These are phyloP conservation scores for Drosophila neoperkinsi DNA, from an alignment of 2,888 invertebrate species.

Conservation along the genomic window DNA sequence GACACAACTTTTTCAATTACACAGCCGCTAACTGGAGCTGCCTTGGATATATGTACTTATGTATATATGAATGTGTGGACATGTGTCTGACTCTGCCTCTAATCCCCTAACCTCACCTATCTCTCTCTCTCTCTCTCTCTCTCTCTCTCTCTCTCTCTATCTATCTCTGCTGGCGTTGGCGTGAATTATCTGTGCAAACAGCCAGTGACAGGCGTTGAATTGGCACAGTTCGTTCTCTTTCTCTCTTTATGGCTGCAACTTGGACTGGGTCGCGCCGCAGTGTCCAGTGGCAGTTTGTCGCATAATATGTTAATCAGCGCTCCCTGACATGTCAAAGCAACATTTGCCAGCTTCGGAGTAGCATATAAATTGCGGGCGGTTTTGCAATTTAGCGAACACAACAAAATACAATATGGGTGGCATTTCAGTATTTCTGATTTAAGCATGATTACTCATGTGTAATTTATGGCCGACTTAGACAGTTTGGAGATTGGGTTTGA, in stretches of 20 bases:
- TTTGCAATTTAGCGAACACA: constrained; percentile 25
- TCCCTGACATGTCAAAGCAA: constrained; percentile 64
- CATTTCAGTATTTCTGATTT: constrained; percentile 15
- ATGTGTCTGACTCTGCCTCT: constrained; percentile 16
- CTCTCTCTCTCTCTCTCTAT: neutral
- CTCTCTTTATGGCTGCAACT: neutral
- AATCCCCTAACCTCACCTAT: constrained; percentile 12
- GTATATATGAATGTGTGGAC: neutral
- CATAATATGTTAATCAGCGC: constrained; percentile 79
- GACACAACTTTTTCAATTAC: constrained; percentile 75
- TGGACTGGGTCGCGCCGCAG: neutral
- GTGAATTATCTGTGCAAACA: constrained; percentile 80
- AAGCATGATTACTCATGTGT: constrained; percentile 1
- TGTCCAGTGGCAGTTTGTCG: constrained; percentile 79
- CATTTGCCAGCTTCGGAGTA: constrained; percentile 33
- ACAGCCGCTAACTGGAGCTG: constrained; percentile 39
- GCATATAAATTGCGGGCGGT: constrained; percentile 61
- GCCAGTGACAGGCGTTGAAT: constrained; percentile 81
- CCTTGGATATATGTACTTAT: neutral
- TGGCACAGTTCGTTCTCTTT: constrained; percentile 54
- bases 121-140: neutral
- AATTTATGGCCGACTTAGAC: neutral
- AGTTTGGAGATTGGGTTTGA: neutral
- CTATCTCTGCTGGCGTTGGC: constrained; percentile 61
- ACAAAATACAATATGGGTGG: constrained; percentile 38